Evolutionary conservation across 2,888 invertebrate genomes (phyloP), one percentile per base, ranked within the genome.

Genomic region (Diloba caeruleocephala): DNA sequence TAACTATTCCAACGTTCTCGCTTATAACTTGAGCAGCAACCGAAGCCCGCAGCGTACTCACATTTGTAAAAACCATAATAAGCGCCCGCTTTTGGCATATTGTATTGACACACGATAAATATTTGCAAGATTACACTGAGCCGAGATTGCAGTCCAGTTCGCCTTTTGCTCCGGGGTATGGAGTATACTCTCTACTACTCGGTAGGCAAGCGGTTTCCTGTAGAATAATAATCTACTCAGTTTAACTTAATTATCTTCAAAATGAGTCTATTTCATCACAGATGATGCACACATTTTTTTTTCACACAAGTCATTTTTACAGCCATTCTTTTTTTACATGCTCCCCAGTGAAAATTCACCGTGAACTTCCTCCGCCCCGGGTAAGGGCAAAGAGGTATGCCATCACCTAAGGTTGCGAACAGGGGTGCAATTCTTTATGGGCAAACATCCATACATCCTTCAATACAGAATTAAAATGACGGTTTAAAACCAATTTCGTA

Each of bases 1-100:
- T 19, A 1, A 15, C 2, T 5, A 2, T 17, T 2, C 12, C 14
- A 44, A 5, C 43, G 60, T 57, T 33, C 4, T 6, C 34, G 28
- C 55, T 38, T 52, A 15, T 60, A 28, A 58, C 63, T 79, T 82
- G 43, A 1, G 51, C 71, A 78, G 74, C 23, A 23, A 13, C 14
- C 32, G 50, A 71, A 73, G 87, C 89, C 88, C 66, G 84, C 74
- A 90, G 89, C 89, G 75, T 67, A 79, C 81, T 77, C 83, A 85
- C 91, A 92, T 92, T 91, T 92, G 89, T 92, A 90, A 91, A 90
- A 90, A 89, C 81, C 83, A 82, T 91, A 92, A 92, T 91, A 92
- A 91, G 90, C 86, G 83, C 79, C 75, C 83, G 81, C 87, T 87
- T 92, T 92, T 90, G 92, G 92, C 92, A 88, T 91, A 90, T 90